Evolutionary conservation across 2,797 vertebrate species (phyloP), one percentile per base, ranked within the genome.

Genomic region (Crocodylus rhombifer): DNA sequence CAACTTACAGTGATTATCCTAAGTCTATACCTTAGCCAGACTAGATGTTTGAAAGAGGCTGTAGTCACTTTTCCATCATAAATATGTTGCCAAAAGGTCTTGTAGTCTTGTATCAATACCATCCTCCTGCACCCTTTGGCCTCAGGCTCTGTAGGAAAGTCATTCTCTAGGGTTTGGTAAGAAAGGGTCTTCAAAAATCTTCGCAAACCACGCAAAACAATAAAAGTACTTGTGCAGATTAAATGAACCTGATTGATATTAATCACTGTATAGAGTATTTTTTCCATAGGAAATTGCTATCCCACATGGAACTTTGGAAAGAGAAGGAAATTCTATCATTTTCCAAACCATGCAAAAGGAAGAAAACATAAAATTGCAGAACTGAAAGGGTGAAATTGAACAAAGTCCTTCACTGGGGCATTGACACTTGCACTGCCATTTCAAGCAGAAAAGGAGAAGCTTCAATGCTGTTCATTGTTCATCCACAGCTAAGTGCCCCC

Each of bases 221-320:
- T 86, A 69, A 93, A 96, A 97, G 87, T 69, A 85, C 67, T 92
- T 93, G 77, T 90, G 60, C 65, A 94, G 85, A 92, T 96, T 91
- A 96, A 94, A 84, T 67, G 56, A 93, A 87, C 81, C 95, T 93
- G 80, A 95, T 92, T 97, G 94, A 74, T 82, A 93, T 88, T 80
- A 94, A 97, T 97, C 96, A 92, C 79, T 90, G 78, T 76, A 96
- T 85, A 82, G 88, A 91, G 58, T 51, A 7, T 18, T 81, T 96
- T 97, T 98, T 97, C 86, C 91, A 84, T 87, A 96, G 94, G 96
- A 97, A 98, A 97, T 97, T 28, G 2, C 86, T 94, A 88, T 95
- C 92, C 90, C 97, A 97, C 89, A 97, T 97, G 95, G 86, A 93
- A 87, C 73, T 87, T 86, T 97, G 97, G 97, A 92, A 97, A 30